Evolutionary conservation across 2,113 vertebrate genomes (phyloP), one percentile per base, ranked within the genome.

Genomic region (Tenebrosternarchus preto): DNA sequence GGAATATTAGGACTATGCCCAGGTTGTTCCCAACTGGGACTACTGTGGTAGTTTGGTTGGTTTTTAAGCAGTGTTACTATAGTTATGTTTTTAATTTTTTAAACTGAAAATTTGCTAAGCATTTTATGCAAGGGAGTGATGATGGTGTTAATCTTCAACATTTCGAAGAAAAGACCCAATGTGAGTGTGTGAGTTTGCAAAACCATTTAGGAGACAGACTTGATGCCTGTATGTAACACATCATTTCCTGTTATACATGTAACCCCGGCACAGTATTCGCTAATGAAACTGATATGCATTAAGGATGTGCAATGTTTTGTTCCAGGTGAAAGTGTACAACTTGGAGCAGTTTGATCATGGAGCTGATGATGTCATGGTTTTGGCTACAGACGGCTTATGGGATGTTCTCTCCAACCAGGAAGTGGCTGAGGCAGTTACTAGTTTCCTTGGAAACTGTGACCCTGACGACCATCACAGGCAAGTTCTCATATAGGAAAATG

Each of bases 301-400:
- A 55, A 69, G 22, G 9, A 33, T 19, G 16, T 80, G 71, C 16
- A n/a, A 0, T 68, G 36, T n/a, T 80, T 50, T 19, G 73, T 73
- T 73, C 39, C 88, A 99, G 98, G 96, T 99, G 63, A 95, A 89
- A 91, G 92, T 97, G 63, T 99, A 99, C 71, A 94, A 95, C 56
- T 89, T 98, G 73, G 85, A 92, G 11, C 92, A 95, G 89, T 91
- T 89, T 0, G 95, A 97, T 61, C 97, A 98, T 0, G 95, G 94
- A 50, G 90, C 95, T 0, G 96, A 99, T 82, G 98, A 99, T 46
- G 95, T 98, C 27, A 90, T 99, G 76, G 94, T 99, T 80, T 85
- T 99, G 86, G 97, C 96, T 83, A 99, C 97, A 0, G 97, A 99
- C 12, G 98, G 98, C 33, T 95, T 99, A 83, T 99, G 98, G 97